These are phyloP conservation scores for Himalopsyche tibetana DNA, from an alignment of 2,888 invertebrate species.

Conservation along the genomic window DNA sequence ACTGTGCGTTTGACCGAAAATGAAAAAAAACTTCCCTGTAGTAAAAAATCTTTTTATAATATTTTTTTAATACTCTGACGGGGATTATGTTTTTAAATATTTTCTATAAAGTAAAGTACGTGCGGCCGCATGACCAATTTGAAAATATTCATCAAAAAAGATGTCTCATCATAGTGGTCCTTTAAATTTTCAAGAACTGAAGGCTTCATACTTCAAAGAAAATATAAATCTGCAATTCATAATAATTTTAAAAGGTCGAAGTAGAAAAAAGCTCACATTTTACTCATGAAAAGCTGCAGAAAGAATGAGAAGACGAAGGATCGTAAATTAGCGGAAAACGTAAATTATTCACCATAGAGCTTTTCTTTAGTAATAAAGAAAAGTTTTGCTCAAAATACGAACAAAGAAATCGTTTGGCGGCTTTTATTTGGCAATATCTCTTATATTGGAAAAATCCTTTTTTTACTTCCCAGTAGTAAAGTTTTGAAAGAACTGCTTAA, in stretches of 20 bases:
- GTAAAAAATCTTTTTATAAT: no score
- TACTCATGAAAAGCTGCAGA: slow-evolving; percentile 31
- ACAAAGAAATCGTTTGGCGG: slow-evolving; percentile 40
- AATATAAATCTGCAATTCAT: slow-evolving; percentile 42
- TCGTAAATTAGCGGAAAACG: slow-evolving; percentile 40
- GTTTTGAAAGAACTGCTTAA: slow-evolving; percentile 17
- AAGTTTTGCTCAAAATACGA: slow-evolving; percentile 42
- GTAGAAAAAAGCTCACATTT: slow-evolving; percentile 20
- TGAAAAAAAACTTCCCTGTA: no score
- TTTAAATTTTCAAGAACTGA: background rate
- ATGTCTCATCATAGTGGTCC: slow-evolving; percentile 19
- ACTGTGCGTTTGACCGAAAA: no score
- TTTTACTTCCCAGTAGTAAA: background rate
- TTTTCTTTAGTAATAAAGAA: slow-evolving; percentile 19
- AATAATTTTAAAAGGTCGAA: slow-evolving; percentile 41
- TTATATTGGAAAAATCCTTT: slow-evolving; percentile 27
- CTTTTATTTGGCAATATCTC: slow-evolving; percentile 19
- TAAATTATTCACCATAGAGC: slow-evolving; percentile 38
- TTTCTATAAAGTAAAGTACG: no score
- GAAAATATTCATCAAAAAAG: slow-evolving; percentile 10
- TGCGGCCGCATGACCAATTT: slow-evolving; percentile 1
- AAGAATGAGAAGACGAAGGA: slow-evolving; percentile 2
- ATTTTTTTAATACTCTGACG: no score
- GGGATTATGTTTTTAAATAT: no score
- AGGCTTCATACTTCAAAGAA: slow-evolving; percentile 37